A percentile compares a stretch with the other conserved stretches of the same genome.
Conservation (phyloP, 2,113 vertebrate genomes). For the Ovis aries region ARS-UI_Ramb_v3.0 NC_056073.1:35930501-35931000, state of each 20-base stretch:
- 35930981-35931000: not conserved
- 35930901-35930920: not conserved
- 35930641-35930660: not conserved
- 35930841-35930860: not conserved
- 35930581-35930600: not conserved
- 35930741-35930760: not conserved
- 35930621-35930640: not conserved
- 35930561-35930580: not conserved
- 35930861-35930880: not conserved
- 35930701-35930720: not conserved
- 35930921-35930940: not conserved
- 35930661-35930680: not conserved
- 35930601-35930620: not conserved
- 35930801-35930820: not conserved
- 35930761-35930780: not conserved
- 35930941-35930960: not conserved
- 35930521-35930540: not conserved
- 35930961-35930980: not conserved
- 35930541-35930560: not conserved
- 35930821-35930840: not conserved
- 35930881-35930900: not conserved
- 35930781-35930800: not conserved
- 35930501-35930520: not conserved
- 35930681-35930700: not conserved
- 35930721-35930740: not conserved